phyloP scores from a whole-genome alignment of 2,113 vertebrate genomes.

The Salvator merianae region DNA sequence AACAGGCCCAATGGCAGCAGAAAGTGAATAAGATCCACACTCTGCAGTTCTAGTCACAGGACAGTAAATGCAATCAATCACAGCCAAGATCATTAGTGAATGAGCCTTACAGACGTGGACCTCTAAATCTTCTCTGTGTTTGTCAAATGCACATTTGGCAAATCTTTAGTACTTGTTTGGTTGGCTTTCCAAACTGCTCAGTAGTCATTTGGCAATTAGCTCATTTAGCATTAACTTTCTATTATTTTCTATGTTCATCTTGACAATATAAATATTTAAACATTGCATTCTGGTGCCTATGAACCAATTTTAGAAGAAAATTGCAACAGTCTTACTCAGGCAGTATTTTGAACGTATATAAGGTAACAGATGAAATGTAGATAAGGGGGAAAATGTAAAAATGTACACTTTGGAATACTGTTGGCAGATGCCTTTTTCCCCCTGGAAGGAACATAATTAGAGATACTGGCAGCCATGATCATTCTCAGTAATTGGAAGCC shows the following conservation, averaged over 20 bases:
- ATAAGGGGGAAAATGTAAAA: not conserved
- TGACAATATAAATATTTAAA: conserved; percentile 12
- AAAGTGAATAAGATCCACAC: too few species aligned
- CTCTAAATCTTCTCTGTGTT: too few species aligned
- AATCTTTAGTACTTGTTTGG: too few species aligned
- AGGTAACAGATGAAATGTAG: not conserved
- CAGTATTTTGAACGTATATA: not conserved
- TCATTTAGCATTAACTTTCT: not conserved
- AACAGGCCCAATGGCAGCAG: too few species aligned
- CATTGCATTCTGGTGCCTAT: not conserved
- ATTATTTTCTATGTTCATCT: not conserved
- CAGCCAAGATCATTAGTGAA: too few species aligned
- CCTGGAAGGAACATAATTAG: conserved; percentile 13
- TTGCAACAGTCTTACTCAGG: not conserved
- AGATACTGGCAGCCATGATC: not conserved
- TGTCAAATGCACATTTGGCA: too few species aligned
- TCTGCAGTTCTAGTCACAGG: too few species aligned
- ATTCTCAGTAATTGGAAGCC: not conserved
- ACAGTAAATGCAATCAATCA: too few species aligned
- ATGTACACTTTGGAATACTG: not conserved
- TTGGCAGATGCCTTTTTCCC: conserved; percentile 6
- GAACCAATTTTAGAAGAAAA: conserved; percentile 2
- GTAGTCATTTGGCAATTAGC: not conserved
- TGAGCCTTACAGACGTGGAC: too few species aligned
- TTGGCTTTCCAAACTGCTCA: not conserved